Base-by-base conservation (phyloP, 2,113 vertebrate species). In the Prochilodus magdalenae region DNA sequence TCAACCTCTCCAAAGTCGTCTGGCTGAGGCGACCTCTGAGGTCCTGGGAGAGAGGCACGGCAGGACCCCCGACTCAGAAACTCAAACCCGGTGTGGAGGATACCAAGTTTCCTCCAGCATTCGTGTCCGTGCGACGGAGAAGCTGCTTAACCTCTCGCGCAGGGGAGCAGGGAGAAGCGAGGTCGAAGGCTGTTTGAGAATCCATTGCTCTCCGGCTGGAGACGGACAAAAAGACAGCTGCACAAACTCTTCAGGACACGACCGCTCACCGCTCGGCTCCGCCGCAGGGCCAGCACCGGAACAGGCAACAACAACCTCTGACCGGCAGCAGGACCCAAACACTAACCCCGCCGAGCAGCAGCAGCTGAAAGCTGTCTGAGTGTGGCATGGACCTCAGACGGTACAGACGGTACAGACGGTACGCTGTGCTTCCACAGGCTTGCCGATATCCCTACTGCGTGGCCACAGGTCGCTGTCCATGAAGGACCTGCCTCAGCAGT, bases 1-100 rank as follows among this genome's bases (percentile, higher is more conserved):
- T 73, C n/a, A 36, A 72, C 71, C 57, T 29, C 26, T 73, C n/a
- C 5, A 66, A 30, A n/a, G 57, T 3, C 10, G 18, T 24, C 30
- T 0, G 40, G 22, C 15, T 22, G 63, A 59, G 55, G 73, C 47
- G 73, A 82, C 72, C 80, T 74, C 20, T 0, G 47, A 59, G 63
- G 80, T 82, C 72, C 72, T 75, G 72, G n/a, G 70, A 75, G 79
- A 57, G 59, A 44, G 62, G 24, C 47, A 8, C 4, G 3, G 12
- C 6, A 51, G 18, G 47, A 62, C 22, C 33, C 33, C 77, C 44
- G 53, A 22, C 22, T 20, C 53, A 55, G 14, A 55, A 51, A 18
- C 15, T 2, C 49, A 16, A 18, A 51, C 49, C 49, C 14, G 14
- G 22, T 55, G 27, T 0, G 5, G 27, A 49, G 24, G 49, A 80